Evolutionary conservation across 2,888 invertebrate species (phyloP), one percentile per base, ranked within the genome.

Genomic region (Malacosoma neustria): DNA sequence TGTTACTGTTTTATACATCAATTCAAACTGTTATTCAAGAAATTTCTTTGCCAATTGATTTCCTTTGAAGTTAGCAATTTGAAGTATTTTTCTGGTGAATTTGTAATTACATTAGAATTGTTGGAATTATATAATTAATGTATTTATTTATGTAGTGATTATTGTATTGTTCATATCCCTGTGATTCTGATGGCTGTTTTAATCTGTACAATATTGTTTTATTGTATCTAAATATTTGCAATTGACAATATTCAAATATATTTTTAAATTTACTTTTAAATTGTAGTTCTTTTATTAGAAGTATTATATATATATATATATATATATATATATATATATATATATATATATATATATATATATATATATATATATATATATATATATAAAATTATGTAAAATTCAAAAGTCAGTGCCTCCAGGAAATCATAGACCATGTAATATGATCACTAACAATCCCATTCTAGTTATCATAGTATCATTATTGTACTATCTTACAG

Each of bases 111-210:
- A 7, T 5, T 22, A 22, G 22, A 22, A 7, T 7, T 22, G 22
- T 22, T 22, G 22, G 9, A 22, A 22, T 22, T 2, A 7, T 22
- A 9, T 22, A 22, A 7, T 22, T 22, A 7, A 22, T 22, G 5
- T 22, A 22, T 22, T 22, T 22, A 22, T 22, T 5, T 22, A 22
- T 22, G 22, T 22, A 22, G 22, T 22, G 2, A 22, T 22, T 22
- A 22, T 22, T 7, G 3, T 22, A 22, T 22, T 22, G 22, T 22
- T 22, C 22, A 22, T 22, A 33, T 37, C 29, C 37, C 37, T 37
- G 37, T 37, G 37, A 37, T 37, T 37, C 32, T 33, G 14, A 37
- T 37, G 37, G 37, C 37, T 37, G 37, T 37, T 29, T 29, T 29
- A 7, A 22, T 9, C 5, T 22, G 22, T 22, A 22, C 22, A 3